Percentiles rank a stretch among this genome's conserved stretches.
Conservation (phyloP, 1,140 invertebrate species). For the Microvelia longipes region DNA sequence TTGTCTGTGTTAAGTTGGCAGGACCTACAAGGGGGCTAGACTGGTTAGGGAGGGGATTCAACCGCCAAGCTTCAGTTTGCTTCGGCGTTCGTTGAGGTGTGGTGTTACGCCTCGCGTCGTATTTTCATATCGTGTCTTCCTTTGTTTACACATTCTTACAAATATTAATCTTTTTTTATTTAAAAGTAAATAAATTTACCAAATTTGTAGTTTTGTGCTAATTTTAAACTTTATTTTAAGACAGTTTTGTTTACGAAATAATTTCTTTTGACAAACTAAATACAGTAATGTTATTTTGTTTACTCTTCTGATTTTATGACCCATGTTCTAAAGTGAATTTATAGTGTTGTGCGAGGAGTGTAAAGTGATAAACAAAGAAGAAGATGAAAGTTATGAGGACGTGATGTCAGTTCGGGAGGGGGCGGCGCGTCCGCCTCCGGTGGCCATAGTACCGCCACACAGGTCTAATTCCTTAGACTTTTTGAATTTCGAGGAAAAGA, state of each 20-base stretch:
- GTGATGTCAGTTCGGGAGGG: slow-evolving; percentile 5
- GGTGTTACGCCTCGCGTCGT: neutral
- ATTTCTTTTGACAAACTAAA: too few relatives aligned
- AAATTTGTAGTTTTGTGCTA: too few relatives aligned
- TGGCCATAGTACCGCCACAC: slow-evolving; percentile 42
- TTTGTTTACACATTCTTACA: neutral
- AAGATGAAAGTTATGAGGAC: neutral
- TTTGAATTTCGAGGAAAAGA: slow-evolving; percentile 77
- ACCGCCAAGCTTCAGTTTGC: neutral
- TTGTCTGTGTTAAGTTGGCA: neutral
- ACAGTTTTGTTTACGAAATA: too few relatives aligned
- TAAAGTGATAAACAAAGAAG: neutral
- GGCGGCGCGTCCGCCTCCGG: slow-evolving; percentile 14
- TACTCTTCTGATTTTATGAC: neutral
- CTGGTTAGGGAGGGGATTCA: neutral
- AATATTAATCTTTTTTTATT: too few relatives aligned
- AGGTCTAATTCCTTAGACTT: slow-evolving; percentile 73
- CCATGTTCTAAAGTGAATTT: neutral
- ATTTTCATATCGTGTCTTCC: neutral
- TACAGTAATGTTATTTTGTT: neutral
- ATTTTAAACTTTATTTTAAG: too few relatives aligned
- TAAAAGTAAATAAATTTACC: too few relatives aligned
- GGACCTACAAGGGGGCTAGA: neutral
- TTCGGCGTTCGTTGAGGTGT: neutral
- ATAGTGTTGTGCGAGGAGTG: neutral